Evolutionary conservation across 2,797 vertebrate species (phyloP), one percentile per base, ranked within the genome.

Genomic region (Halcyon leucocephala): DNA sequence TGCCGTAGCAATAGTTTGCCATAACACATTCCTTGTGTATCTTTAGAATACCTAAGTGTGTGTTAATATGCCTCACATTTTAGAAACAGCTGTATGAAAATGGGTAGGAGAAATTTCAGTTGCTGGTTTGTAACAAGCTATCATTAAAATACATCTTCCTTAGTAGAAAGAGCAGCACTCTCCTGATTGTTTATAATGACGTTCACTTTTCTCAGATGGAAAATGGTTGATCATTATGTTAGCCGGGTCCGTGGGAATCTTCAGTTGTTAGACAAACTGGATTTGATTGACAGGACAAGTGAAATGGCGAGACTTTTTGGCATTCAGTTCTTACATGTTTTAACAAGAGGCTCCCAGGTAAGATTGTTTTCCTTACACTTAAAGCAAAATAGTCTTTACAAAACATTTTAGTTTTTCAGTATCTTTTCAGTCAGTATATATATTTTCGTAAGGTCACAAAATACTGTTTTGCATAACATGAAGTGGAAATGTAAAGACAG

Each of bases 291-390:
- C 94, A 98, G 99, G 97, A 99, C 99, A 94, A 99, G 99, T 90
- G 99, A 99, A 98, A 98, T 99, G 97, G 99, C 99, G 2, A 97
- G 99, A 73, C 97, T 99, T 79, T 99, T 99, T 97, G 99, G 99
- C 69, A 99, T 99, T 97, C 99, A 99, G 97, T 99, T 99, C 97
- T 98, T 98, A 79, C 99, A 99, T 72, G 99, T 99, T 51, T 97
- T 99, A 93, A 99, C 99, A 78, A 98, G 99, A 91, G 99, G 99
- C 28, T 99, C 99, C 66, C 99, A 99, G 99, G 99, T 99, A 97
- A 97, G 95, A 94, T 29, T 66, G 29, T 86, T 83, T 90, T 94
- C 79, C 55, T 82, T 96, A 48, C 12, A 17, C 24, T 86, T 91
- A 86, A 72, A 87, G 31, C 55, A 78, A 60, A 90, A 24, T 4